Evolutionary conservation across 2,797 vertebrate genomes (phyloP), one percentile per base, ranked within the genome.

Genomic region (Eidolon dupreanum): DNA sequence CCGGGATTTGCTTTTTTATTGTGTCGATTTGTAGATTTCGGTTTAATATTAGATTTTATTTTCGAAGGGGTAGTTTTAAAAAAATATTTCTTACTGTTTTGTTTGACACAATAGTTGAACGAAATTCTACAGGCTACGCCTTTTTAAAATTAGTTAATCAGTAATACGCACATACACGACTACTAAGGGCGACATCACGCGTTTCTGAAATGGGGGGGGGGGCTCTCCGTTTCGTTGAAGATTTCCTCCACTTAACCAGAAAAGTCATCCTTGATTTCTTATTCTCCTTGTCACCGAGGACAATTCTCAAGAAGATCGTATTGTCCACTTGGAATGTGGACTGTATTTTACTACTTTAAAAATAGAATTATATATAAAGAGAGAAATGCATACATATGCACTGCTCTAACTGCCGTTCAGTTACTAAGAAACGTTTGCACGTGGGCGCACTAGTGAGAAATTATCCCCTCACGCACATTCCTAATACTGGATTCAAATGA

Each of bases 1-100:
- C 84, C 5, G 66, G 86, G 83, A 41, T 88, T 96, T 71, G 92
- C 75, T 81, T 96, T 95, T 89, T 49, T 79, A 85, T 86, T 89
- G 89, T 92, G 66, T 90, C 59, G 24, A 63, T 65, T 57, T 55
- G 78, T 81, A 90, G 33, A 88, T 94, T 83, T 65, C 11, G n/a
- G 31, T 68, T 94, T 89, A 28, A 53, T 46, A 43, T 73, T 66
- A 46, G 65, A 24, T 92, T 96, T 94, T 84, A 65, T 81, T 89
- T 68, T 94, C 93, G 71, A 75, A 93, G 66, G 73, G 33, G 31
- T 28, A 28, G 7, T 63, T 83, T 49, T 5, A 49, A 49, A 49
- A 49, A 82, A 49, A 38, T 73, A 20, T 55, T 89, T 83, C 22
- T 83, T 26, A 49, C 28, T n/a, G 31, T 77, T 94, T 85, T 85